Conservation (phyloP, 2,797 vertebrate genomes). For the Enteromius anoplus region DNA sequence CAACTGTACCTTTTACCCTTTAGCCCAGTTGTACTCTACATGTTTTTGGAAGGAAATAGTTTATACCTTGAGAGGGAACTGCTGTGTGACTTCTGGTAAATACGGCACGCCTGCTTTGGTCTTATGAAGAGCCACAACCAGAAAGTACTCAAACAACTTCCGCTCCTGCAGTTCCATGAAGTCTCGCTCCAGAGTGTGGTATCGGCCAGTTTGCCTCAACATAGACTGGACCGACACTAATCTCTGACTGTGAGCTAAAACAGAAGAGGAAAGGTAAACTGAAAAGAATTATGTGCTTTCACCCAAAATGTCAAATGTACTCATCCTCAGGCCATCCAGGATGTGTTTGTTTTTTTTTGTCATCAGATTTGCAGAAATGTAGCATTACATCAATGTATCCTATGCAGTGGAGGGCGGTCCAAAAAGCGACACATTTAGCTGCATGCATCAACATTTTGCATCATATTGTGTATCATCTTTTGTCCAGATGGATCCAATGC, state of each 20-base stretch:
- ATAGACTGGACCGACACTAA: constrained; percentile 94
- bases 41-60: background rate
- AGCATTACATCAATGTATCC: background rate
- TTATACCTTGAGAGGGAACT: constrained; percentile 94
- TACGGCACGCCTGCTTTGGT: constrained; percentile 94
- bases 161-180: constrained; percentile 94
- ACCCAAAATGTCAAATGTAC: background rate
- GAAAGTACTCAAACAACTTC: constrained; percentile 97
- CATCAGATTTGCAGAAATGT: background rate
- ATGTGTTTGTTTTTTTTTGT: background rate
- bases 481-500: no score
- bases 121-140: constrained; percentile 96
- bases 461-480: no score
- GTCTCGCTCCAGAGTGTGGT: constrained; percentile 91
- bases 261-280: constrained; percentile 4
- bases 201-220: constrained; percentile 90
- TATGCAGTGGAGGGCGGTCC: background rate
- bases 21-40: background rate
- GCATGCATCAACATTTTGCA: no score
- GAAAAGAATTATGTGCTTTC: background rate
- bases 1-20: background rate
- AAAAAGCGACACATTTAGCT: no score
- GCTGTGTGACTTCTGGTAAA: constrained; percentile 95
- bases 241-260: constrained; percentile 92
- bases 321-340: background rate